These are phyloP conservation scores for Chalcosyrphus nemorum DNA, from an alignment of 2,888 invertebrate genomes.

Conservation along the genomic window DNA sequence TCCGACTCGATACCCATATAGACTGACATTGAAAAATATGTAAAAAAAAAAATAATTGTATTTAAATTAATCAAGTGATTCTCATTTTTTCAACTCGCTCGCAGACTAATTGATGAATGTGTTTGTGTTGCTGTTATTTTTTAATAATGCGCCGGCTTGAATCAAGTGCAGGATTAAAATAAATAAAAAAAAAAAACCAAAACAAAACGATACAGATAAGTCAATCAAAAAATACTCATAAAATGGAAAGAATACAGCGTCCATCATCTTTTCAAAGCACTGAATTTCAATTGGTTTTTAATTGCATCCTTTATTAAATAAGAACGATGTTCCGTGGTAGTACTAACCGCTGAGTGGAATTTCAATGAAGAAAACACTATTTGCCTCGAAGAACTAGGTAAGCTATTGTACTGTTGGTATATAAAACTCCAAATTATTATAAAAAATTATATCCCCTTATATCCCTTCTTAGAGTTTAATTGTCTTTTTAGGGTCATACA, in stretches of 20 bases:
- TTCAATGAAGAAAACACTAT: background rate
- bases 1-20: slow-evolving; percentile 25
- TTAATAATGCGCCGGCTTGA: slow-evolving; percentile 40
- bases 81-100: background rate
- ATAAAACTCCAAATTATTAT: no score
- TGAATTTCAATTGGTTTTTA: no score
- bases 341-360: background rate
- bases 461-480: no score
- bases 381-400: background rate
- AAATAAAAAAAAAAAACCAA: background rate
- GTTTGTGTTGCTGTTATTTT: slow-evolving; percentile 1
- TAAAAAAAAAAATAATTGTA: background rate
- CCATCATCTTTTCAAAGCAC: slow-evolving; percentile 29
- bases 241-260: slow-evolving; percentile 46
- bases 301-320: no score
- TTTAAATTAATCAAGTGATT: slow-evolving; percentile 21
- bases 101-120: slow-evolving; percentile 51
- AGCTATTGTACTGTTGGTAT: no score
- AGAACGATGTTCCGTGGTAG: background rate
- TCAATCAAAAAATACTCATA: background rate
- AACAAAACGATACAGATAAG: background rate
- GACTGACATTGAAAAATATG: background rate
- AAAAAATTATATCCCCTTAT: no score
- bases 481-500: no score
- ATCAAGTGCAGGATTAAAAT: slow-evolving; percentile 21